These are phyloP conservation scores for Melanargia galathea DNA, from an alignment of 2,888 invertebrate species.

Conservation along the genomic window DNA sequence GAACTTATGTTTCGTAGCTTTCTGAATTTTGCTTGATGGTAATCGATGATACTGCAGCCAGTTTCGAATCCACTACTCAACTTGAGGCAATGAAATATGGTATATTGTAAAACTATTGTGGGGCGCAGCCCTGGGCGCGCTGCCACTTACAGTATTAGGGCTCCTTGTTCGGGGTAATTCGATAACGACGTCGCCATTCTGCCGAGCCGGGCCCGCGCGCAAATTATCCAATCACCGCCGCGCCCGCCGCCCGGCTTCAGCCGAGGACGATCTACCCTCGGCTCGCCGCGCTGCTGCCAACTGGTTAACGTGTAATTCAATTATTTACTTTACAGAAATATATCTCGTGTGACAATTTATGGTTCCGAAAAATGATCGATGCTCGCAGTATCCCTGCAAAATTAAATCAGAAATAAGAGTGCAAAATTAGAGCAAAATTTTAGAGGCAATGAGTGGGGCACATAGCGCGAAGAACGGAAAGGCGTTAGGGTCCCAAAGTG, in stretches of 20 bases:
- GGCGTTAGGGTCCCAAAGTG: too few species aligned
- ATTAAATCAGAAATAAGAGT: too few species aligned
- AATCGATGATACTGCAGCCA: neutral
- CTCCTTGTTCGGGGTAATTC: slow-evolving; percentile 63
- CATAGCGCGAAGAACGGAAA: too few species aligned
- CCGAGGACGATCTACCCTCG: slow-evolving; percentile 29
- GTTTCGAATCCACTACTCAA: too few species aligned
- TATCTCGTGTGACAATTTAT: too few species aligned
- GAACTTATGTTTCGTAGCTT: too few species aligned
- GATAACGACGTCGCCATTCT: slow-evolving; percentile 63
- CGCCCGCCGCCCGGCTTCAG: neutral
- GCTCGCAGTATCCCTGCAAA: too few species aligned
- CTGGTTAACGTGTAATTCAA: neutral
- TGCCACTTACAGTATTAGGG: slow-evolving; percentile 61
- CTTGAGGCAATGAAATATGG: neutral
- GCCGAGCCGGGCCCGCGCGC: slow-evolving; percentile 40
- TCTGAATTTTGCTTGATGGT: too few species aligned
- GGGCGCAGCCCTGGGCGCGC: slow-evolving; percentile 46
- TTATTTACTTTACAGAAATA: neutral
- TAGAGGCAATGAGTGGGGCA: too few species aligned
- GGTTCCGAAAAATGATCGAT: too few species aligned
- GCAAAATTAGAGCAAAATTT: too few species aligned
- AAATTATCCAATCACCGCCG: slow-evolving; percentile 45
- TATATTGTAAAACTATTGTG: neutral
- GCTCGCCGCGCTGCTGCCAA: slow-evolving; percentile 4